Conservation (phyloP, 2,888 invertebrate species). For the Achlya flavicornis region DNA sequence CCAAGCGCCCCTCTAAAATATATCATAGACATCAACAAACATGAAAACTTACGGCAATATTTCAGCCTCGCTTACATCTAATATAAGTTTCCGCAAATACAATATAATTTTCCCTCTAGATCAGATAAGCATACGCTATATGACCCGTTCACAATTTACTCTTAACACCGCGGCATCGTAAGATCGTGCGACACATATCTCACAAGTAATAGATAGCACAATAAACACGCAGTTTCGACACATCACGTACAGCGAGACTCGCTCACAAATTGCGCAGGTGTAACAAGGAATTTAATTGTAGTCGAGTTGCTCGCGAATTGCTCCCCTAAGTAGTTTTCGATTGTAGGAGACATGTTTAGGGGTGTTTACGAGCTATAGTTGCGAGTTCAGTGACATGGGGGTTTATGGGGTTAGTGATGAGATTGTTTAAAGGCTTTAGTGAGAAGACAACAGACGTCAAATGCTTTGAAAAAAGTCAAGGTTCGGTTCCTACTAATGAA, state of each 20-base stretch:
- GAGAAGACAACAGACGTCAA: background rate
- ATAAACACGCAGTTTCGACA: slow-evolving; percentile 46
- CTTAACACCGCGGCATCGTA: slow-evolving; percentile 14
- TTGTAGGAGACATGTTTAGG: slow-evolving; percentile 45
- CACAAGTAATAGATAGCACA: slow-evolving; percentile 39
- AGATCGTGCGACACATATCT: slow-evolving; percentile 44
- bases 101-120: background rate
- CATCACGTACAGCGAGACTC: slow-evolving; percentile 31
- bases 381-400: background rate
- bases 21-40: no score
- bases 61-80: no score
- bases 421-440: background rate
- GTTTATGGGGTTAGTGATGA: slow-evolving; percentile 4
- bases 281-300: slow-evolving; percentile 34
- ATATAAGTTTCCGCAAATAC: background rate
- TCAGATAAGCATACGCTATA: background rate
- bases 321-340: slow-evolving; percentile 48
- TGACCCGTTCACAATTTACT: slow-evolving; percentile 8
- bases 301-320: slow-evolving; percentile 14
- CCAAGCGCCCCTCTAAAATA: no score
- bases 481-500: no score
- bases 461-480: no score
- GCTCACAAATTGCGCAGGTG: slow-evolving; percentile 51
- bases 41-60: no score
- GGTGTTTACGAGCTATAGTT: slow-evolving; percentile 9